phyloP scores from a whole-genome alignment of 2,888 invertebrate species.

The Hemaris fuciformis region DNA sequence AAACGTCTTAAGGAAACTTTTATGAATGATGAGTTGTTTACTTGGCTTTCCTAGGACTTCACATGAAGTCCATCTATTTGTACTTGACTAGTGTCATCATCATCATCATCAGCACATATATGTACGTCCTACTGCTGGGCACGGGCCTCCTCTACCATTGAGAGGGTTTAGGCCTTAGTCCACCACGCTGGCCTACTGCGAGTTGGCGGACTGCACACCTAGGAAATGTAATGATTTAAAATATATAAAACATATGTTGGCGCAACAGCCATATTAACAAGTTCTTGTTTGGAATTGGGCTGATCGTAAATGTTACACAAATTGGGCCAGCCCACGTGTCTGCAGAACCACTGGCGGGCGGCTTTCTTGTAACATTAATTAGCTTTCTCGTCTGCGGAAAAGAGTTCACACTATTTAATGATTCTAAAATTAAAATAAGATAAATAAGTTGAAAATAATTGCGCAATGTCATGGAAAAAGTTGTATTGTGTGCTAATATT shows the following conservation, averaged over 20 bases:
- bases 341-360: not conserved
- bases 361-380: constrained; percentile 5
- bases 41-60: too few species aligned
- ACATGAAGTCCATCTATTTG: too few species aligned
- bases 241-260: not conserved
- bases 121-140: too few species aligned
- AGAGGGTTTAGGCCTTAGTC: too few species aligned
- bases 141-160: too few species aligned
- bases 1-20: too few species aligned
- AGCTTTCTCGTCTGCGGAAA: not conserved
- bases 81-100: too few species aligned
- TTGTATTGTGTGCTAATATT: too few species aligned
- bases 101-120: too few species aligned
- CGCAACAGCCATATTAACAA: not conserved
- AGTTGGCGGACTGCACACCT: too few species aligned
- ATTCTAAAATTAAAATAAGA: not conserved
- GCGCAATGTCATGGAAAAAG: not conserved
- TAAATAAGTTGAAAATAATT: not conserved
- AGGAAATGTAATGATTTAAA: not conserved
- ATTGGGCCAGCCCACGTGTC: not conserved
- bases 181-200: too few species aligned
- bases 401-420: not conserved
- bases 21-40: too few species aligned
- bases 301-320: constrained; percentile 1
- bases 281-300: not conserved